Percentiles rank a stretch among this genome's conserved stretches.
Conservation (phyloP, 2,113 vertebrate species). For the Pterocles gutturalis region DNA sequence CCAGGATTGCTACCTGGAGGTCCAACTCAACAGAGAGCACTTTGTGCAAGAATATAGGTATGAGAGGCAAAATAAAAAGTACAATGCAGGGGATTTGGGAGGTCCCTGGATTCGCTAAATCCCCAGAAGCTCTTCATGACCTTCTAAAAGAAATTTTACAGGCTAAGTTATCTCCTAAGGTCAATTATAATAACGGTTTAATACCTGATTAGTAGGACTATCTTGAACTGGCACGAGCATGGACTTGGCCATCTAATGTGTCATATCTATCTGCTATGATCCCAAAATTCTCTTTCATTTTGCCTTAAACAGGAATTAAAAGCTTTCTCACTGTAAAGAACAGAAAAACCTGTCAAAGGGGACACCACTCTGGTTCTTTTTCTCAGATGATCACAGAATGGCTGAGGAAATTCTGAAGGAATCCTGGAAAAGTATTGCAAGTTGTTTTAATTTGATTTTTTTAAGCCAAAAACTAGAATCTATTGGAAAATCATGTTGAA, state of each 20-base stretch:
- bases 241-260: background rate
- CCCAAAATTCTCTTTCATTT: background rate
- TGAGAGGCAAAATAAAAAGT: background rate
- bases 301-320: background rate
- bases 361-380: background rate
- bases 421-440: background rate
- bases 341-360: background rate
- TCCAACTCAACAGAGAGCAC: background rate
- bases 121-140: background rate
- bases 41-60: background rate
- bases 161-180: slow-evolving; percentile 5
- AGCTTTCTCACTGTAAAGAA: background rate
- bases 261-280: background rate
- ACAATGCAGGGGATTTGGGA: background rate
- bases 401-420: background rate
- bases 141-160: slow-evolving; percentile 37
- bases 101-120: background rate
- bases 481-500: background rate
- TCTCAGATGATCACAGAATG: background rate
- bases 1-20: background rate
- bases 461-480: background rate
- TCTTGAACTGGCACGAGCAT: background rate
- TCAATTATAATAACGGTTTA: slow-evolving; percentile 5
- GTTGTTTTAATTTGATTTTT: background rate
- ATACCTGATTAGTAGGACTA: slow-evolving; percentile 31